Conservation (phyloP, 2,797 vertebrate genomes). For the Sphenodon punctatus region DNA sequence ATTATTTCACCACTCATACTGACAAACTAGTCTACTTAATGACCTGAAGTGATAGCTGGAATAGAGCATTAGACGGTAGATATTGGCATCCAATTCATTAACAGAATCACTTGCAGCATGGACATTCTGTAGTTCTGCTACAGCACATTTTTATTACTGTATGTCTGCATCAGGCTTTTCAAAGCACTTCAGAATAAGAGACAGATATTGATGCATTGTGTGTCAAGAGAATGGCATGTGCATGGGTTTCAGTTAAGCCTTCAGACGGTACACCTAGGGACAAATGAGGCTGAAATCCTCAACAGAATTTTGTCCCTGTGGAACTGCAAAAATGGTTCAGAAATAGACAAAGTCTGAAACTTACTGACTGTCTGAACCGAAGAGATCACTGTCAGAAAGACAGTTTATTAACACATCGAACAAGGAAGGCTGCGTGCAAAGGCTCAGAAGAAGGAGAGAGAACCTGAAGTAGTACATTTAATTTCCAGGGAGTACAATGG, state of each 20-base stretch:
- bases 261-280: not conserved
- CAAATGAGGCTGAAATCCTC: not conserved
- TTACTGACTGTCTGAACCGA: not conserved
- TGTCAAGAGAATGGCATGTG: not conserved
- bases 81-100: not conserved
- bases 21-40: not conserved
- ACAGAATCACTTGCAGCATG: conserved; percentile 15
- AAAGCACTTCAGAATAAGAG: not conserved
- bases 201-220: not conserved
- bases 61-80: not conserved
- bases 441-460: not conserved
- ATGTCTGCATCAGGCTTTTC: not conserved
- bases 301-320: not conserved
- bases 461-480: not conserved
- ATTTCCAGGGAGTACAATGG: not conserved
- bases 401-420: not conserved
- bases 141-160: not conserved
- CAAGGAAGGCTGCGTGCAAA: not conserved
- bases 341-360: not conserved
- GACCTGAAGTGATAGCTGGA: not conserved
- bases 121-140: not conserved
- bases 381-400: conserved; percentile 16
- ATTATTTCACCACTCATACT: not conserved
- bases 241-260: conserved; percentile 9
- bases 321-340: not conserved